A percentile compares a stretch with the other conserved stretches of the same genome.
Evolutionary conservation across 2,888 invertebrate species (phyloP).

Genomic region (Punctoribates punctum): DNA sequence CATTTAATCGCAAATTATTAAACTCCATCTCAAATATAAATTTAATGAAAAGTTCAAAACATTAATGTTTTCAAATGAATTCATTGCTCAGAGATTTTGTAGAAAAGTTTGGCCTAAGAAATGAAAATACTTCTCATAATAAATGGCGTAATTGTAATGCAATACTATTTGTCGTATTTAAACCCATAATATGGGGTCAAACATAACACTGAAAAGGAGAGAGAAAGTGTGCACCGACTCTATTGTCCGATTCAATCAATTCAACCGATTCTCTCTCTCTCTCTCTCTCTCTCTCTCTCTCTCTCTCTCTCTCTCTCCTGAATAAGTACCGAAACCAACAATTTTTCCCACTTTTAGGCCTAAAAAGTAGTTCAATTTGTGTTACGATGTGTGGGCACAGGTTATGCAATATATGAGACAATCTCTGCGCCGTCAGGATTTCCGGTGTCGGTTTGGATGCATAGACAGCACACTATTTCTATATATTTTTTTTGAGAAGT

Average conservation of each 20-base stretch:
- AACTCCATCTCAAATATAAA: no score
- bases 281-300: background rate
- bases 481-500: background rate
- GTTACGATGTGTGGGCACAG: conserved; percentile 18
- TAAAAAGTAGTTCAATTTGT: conserved; percentile 25
- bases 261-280: background rate
- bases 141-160: background rate
- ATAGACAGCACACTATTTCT: no score
- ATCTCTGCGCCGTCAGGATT: conserved; percentile 16
- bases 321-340: background rate
- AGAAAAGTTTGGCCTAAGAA: no score
- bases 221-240: background rate
- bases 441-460: conserved; percentile 15
- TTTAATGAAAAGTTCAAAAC: no score
- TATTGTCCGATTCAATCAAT: no score
- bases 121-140: no score
- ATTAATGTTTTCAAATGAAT: no score
- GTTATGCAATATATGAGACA: conserved; percentile 12
- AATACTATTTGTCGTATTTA: conserved; percentile 1
- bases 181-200: background rate
- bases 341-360: conserved; percentile 19
- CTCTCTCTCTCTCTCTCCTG: no score
- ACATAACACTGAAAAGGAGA: background rate
- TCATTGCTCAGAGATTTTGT: no score
- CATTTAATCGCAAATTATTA: no score